Evolutionary conservation across 2,797 vertebrate genomes (phyloP), one percentile per base, ranked within the genome.

Genomic region (Vireo griseus): DNA sequence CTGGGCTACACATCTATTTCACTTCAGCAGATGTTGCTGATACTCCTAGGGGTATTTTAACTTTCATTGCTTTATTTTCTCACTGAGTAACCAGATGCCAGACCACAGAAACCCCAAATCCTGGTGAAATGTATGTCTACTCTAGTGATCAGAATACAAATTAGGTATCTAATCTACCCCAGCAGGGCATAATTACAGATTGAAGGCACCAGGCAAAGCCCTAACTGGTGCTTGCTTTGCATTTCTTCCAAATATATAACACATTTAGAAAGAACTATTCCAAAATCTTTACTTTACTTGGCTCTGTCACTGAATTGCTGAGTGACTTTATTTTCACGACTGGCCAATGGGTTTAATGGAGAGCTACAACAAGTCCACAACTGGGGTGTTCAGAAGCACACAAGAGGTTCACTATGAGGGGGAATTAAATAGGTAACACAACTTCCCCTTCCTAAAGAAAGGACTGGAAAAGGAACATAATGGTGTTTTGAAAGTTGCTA

Each of bases 21-120:
- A 45, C 51, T 88, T 83, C 44, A 90, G 92, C 95, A 97, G 96
- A 93, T 96, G 92, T 93, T 96, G 42, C 72, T 76, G 86, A 94
- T 76, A 31, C 58, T 97, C 52, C 77, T 90, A 75, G 73, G 81
- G 67, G 52, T 78, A 90, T 95, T 96, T 55, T 94, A 89, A 88
- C 74, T 76, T 77, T 82, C 85, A 78, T 82, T 57, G 91, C 59
- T 97, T 94, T 52, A 67, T 96, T 95, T 95, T 96, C 90, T 90
- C 40, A 78, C 68, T 62, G 88, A 96, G 86, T 63, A 76, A 95
- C 88, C 94, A 97, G 93, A 95, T 96, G 93, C 44, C 91, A 95
- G 67, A 39, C 28, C 92, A 21, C 68, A 94, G 90, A 94, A 75
- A 61, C n/a, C 86, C 83, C 82, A 89, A 90, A 81, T 91, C 94